A percentile compares a stretch with the other conserved stretches of the same genome.
Evolutionary conservation across 2,113 vertebrate species (phyloP).

Genomic region (Heterocephalus glaber): DNA sequence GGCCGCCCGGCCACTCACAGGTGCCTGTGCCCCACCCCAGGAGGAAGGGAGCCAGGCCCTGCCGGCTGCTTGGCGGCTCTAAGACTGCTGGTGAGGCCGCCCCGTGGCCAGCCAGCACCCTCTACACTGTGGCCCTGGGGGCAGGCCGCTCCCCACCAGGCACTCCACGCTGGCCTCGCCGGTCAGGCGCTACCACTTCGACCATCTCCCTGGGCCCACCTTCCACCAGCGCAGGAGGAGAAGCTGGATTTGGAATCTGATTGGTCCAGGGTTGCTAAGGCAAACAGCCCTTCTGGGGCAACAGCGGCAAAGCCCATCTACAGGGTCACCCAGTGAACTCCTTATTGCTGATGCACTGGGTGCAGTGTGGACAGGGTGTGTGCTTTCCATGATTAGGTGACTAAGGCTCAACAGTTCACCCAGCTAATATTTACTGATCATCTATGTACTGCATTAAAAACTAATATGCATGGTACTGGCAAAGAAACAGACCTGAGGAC

Average conservation of each 20-base stretch:
- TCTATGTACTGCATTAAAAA: neutral
- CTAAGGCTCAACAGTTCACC: neutral
- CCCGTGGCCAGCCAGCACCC: neutral
- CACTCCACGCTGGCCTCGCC: neutral
- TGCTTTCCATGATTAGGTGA: neutral
- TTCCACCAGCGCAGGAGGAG: neutral
- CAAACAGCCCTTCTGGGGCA: neutral
- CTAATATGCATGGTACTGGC: no score
- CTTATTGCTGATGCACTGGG: neutral
- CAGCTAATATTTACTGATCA: neutral
- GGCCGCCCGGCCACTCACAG: no score
- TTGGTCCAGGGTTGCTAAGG: neutral
- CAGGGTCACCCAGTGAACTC: neutral
- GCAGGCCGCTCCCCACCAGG: neutral
- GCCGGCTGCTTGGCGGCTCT: neutral
- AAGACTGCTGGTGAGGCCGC: neutral
- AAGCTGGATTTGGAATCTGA: neutral
- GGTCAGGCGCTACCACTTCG: neutral
- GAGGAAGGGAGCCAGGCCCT: neutral
- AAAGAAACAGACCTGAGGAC: no score
- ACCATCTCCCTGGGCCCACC: neutral
- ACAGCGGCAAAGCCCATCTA: neutral
- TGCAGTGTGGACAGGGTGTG: neutral
- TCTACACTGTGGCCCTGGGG: neutral
- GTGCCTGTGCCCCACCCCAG: no score